phyloP scores from a whole-genome alignment of 53 echinoderm and acorn worm genomes.

The Paelopatides confundens region DNA sequence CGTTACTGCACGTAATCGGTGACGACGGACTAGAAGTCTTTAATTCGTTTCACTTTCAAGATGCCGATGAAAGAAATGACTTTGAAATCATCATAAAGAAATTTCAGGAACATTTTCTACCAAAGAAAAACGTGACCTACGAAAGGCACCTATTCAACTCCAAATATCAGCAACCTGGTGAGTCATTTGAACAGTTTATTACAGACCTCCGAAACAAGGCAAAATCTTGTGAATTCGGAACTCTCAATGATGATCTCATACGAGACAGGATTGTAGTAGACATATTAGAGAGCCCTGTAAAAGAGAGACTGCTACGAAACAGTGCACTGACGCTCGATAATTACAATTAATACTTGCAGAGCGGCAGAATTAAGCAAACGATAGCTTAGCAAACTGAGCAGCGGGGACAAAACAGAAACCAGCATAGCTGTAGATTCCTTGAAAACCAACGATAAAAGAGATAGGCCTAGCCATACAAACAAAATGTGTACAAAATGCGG shows the following conservation, averaged over 20 bases:
- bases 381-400: not conserved
- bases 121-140: slow-evolving; percentile 52
- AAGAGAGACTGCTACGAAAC: slow-evolving; percentile 47
- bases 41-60: slow-evolving; percentile 49
- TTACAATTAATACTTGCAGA: slow-evolving; percentile 43
- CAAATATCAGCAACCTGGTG: slow-evolving; percentile 14
- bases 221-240: slow-evolving; percentile 69
- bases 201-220: slow-evolving; percentile 70
- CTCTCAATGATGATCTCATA: slow-evolving; percentile 54
- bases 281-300: slow-evolving; percentile 25
- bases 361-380: slow-evolving; percentile 21
- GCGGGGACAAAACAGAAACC: not conserved
- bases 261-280: slow-evolving; percentile 62
- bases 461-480: not conserved
- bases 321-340: slow-evolving; percentile 31
- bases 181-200: slow-evolving; percentile 59
- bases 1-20: slow-evolving; percentile 51
- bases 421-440: not conserved
- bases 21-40: slow-evolving; percentile 61
- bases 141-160: slow-evolving; percentile 64
- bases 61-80: not conserved
- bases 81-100: slow-evolving; percentile 4
- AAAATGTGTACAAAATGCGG: slow-evolving; percentile 50
- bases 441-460: not conserved
- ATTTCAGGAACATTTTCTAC: slow-evolving; percentile 50